These are phyloP conservation scores for Uropetala carovei DNA, from an alignment of 2,888 invertebrate species.

Conservation along the genomic window DNA sequence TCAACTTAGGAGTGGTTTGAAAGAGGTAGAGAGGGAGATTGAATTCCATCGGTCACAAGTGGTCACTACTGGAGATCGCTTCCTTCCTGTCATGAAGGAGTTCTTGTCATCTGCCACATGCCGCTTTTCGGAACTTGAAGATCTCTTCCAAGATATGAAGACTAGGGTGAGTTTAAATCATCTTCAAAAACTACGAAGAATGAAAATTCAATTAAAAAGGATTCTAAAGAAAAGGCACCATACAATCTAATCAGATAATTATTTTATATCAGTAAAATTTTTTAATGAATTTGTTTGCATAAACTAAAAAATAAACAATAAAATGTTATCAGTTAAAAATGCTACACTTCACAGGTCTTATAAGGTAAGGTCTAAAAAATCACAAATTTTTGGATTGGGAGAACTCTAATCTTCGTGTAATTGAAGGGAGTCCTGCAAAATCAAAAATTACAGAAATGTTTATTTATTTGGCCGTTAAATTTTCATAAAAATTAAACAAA, in stretches of 20 bases:
- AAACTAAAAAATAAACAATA: not conserved
- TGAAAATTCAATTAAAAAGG: too few relatives aligned
- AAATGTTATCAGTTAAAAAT: not conserved
- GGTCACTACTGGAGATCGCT: conserved; percentile 82
- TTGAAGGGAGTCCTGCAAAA: too few relatives aligned
- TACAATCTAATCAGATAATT: not conserved
- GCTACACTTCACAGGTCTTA: too few relatives aligned
- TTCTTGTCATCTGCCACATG: conserved; percentile 95
- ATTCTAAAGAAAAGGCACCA: not conserved
- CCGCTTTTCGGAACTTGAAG: conserved; percentile 93
- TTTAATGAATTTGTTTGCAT: not conserved
- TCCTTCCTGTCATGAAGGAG: conserved; percentile 95
- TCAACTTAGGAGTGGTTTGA: conserved; percentile 88
- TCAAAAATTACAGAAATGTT: too few relatives aligned
- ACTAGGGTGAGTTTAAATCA: conserved; percentile 77
- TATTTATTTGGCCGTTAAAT: too few relatives aligned
- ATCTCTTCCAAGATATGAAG: conserved; percentile 96
- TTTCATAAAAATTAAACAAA: too few relatives aligned
- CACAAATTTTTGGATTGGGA: too few relatives aligned
- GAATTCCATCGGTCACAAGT: conserved; percentile 90
- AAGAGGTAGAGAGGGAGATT: conserved; percentile 91
- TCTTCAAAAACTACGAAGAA: too few relatives aligned
- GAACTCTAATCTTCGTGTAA: too few relatives aligned
- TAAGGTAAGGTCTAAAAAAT: too few relatives aligned
- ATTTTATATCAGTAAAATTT: not conserved